phyloP scores from a whole-genome alignment of 2,113 vertebrate species.

The Passer montanus region DNA sequence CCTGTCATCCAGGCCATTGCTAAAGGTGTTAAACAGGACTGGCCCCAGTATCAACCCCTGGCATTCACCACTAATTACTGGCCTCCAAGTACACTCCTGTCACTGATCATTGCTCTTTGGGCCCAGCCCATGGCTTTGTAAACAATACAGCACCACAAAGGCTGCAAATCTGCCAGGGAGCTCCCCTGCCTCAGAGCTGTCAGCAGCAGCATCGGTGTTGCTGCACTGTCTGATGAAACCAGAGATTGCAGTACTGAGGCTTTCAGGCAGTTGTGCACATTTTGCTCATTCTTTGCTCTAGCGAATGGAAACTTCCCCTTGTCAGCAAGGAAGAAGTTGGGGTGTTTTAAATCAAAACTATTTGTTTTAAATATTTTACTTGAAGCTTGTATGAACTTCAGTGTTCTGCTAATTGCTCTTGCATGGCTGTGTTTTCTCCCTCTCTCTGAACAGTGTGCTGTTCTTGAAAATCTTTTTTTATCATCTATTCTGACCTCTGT shows the following conservation, averaged over 20 bases:
- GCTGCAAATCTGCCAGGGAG: not conserved
- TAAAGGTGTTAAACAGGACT: not conserved
- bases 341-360: not conserved
- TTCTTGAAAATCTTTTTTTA: not conserved
- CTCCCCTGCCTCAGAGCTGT: not conserved
- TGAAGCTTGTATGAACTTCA: not conserved
- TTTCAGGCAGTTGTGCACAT: not conserved
- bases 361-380: not conserved
- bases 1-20: not conserved
- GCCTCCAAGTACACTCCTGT: not conserved
- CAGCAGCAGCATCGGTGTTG: not conserved
- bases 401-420: not conserved
- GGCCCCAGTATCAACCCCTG: not conserved
- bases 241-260: not conserved
- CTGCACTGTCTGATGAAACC: not conserved
- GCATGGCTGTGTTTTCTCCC: not conserved
- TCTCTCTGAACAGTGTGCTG: not conserved
- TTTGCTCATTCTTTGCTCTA: not conserved
- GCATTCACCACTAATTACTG: not conserved
- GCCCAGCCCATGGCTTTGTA: not conserved
- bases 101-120: not conserved
- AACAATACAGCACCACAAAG: not conserved
- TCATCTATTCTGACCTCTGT: not conserved
- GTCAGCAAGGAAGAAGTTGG: not conserved
- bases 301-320: not conserved